Base-by-base conservation (phyloP, 1,140 invertebrate genomes). In the Drosophila bocki region DNA sequence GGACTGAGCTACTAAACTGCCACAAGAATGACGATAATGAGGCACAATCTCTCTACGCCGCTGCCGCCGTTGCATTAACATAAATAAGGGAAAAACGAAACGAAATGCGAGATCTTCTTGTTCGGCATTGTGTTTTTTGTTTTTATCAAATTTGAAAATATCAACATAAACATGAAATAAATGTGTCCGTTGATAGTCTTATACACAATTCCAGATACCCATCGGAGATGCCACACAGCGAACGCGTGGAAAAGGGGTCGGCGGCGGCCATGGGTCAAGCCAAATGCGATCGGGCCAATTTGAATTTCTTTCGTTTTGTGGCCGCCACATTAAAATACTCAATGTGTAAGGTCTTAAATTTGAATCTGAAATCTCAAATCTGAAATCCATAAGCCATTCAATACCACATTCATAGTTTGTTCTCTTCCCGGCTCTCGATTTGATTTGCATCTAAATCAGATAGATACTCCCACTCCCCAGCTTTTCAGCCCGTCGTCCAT, bases 121-220 rank as follows among this genome's bases (percentile, higher is more conserved):
- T 29, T 45, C 44, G 35, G 54, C 35, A 62, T 74, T 53, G 54
- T 67, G 47, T 65, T 54, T 76, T 58, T 70, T 47, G 29, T 62
- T 80, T 79, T 88, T 88, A 88, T 88, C 85, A 88, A 81, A 88
- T 78, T 85, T 71, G 67, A 90, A 88, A 88, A 90, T 90, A 91
- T 90, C 85, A 90, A 91, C 85, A 90, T 90, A 90, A 90, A 90
- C 85, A 90, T 91, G 85, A 90, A 90, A 90, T 90, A 90, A 90
- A 90, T 90, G 85, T 91, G 85, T 91, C 75, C 85, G 85, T 75
- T 90, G 85, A 90, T 90, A 90, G 85, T 90, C 85, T 88, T 81
- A 90, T 90, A 90, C 78, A 78, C 85, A 80, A 70, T 84, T 85
- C 70, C 85, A 88, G 85, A 88, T 88, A 76, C 67, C 67, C 90